Base-by-base conservation (phyloP, 2,888 invertebrate genomes). In the Branchipolynoe longqiensis region DNA sequence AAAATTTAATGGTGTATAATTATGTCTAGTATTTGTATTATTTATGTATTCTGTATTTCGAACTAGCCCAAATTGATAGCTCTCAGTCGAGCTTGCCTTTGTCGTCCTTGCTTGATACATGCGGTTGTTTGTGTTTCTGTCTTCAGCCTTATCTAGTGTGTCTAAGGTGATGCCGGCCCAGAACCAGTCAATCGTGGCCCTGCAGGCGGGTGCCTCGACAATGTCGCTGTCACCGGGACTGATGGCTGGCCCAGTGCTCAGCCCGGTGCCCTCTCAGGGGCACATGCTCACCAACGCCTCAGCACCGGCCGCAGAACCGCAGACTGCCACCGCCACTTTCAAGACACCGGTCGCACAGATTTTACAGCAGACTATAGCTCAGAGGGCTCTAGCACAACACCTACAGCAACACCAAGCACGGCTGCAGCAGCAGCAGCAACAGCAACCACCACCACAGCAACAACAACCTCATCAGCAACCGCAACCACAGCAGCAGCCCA, bases 271-370 rank as follows among this genome's bases (percentile, higher is more conserved):
- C 6, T 2, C 69, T 33, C n/a, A n/a, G n/a, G 69, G 36, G 6
- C 83, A 25, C 33, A 82, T 38, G 58, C 12, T 36, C 0, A 22
- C 82, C 1, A 36, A 18, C 6, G 58, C 82, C 0, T 14, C 74
- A 0, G 40, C 81, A 12, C 22, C 85, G 54, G 18, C 36, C 0
- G 69, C 69, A 12, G 12, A n/a, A 14, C 12, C 62, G 12, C 62
- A 25, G 62, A 28, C 28, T 25, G 22, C 28, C 31, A 54, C 40
- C 54, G 64, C 59, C 48, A 69, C 84, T 3, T 69, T 73, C 85
- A 69, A 83, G 41, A 85, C 90, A 1, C 91, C 91, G 4, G 91
- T 91, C 22, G 91, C 90, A 8, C 90, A 91, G 88, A 87, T 91
- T 36, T 87, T 91, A 12, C 91, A 91, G 28, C 89, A 90, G 78